phyloP scores from a whole-genome alignment of 2,797 vertebrate genomes.

The Argya squamiceps region DNA sequence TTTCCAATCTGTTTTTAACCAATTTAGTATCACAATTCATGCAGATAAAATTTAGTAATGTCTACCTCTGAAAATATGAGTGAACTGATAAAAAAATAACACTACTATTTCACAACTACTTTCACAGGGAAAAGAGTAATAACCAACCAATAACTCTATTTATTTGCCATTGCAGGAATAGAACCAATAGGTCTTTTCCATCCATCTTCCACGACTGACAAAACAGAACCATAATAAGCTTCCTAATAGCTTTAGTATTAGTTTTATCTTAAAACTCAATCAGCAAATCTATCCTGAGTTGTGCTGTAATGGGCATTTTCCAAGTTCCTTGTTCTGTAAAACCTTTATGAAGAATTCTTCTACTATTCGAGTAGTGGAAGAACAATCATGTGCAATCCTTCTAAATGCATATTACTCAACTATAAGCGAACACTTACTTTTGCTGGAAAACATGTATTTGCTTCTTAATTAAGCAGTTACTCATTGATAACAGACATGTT shows the following conservation, averaged over 20 bases:
- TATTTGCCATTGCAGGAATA: not conserved
- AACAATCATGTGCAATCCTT: not conserved
- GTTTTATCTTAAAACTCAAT: not conserved
- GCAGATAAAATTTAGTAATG: not conserved
- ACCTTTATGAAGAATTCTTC: not conserved
- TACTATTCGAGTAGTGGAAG: not conserved
- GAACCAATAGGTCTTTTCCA: constrained; percentile 66
- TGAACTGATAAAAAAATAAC: not conserved
- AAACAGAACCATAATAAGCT: not conserved
- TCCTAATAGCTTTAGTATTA: not conserved
- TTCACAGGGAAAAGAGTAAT: not conserved
- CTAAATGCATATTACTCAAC: not conserved
- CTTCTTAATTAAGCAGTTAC: not conserved
- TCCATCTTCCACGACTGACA: constrained; percentile 22
- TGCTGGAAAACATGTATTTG: not conserved
- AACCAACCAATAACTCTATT: not conserved
- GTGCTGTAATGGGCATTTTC: not conserved
- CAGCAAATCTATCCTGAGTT: not conserved
- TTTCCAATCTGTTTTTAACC: not conserved
- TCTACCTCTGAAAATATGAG: not conserved
- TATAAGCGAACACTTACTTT: not conserved
- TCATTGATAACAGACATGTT: not conserved
- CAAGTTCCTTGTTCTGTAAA: not conserved
- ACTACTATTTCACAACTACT: not conserved
- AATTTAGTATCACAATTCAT: not conserved